Evolutionary conservation across 2,797 vertebrate species (phyloP).

Genomic region (Chanos chanos): DNA sequence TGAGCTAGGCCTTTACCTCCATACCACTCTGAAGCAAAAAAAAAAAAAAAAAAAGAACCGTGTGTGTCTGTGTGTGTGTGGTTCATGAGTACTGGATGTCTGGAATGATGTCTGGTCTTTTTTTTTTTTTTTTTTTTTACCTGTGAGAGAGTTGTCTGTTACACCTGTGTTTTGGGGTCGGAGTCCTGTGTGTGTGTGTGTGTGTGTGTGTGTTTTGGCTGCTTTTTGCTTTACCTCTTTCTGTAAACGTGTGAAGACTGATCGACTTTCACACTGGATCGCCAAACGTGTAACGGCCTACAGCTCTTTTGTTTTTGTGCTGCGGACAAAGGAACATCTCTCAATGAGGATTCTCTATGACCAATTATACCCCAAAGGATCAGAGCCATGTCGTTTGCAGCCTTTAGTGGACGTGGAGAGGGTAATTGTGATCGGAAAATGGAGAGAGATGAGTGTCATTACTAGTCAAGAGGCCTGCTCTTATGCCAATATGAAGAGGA

Average conservation of each 20-base stretch:
- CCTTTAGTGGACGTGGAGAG: slow-evolving; percentile 30
- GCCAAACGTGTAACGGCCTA: slow-evolving; percentile 15
- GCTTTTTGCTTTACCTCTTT: not conserved
- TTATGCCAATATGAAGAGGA: slow-evolving; percentile 65
- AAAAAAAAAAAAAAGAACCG: no score
- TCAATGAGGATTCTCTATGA: slow-evolving; percentile 38
- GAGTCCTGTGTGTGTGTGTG: not conserved
- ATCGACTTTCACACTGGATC: slow-evolving; percentile 22
- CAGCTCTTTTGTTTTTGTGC: slow-evolving; percentile 35
- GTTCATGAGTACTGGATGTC: not conserved
- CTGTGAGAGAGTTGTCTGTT: no score
- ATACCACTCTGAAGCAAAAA: not conserved
- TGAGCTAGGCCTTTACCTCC: slow-evolving; percentile 30
- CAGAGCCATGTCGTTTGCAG: slow-evolving; percentile 58
- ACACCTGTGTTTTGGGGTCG: slow-evolving; percentile 11
- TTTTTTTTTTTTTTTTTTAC: no score
- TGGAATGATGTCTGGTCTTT: not conserved
- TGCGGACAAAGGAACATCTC: slow-evolving; percentile 15
- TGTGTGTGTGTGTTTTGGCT: not conserved
- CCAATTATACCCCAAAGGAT: slow-evolving; percentile 62
- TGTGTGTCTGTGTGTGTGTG: not conserved
- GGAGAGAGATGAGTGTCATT: slow-evolving; percentile 62
- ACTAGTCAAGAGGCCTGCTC: slow-evolving; percentile 71
- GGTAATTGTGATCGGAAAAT: slow-evolving; percentile 55
- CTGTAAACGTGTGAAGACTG: slow-evolving; percentile 10